phyloP scores from a whole-genome alignment of 2,888 invertebrate genomes.

The Malacosoma neustria region DNA sequence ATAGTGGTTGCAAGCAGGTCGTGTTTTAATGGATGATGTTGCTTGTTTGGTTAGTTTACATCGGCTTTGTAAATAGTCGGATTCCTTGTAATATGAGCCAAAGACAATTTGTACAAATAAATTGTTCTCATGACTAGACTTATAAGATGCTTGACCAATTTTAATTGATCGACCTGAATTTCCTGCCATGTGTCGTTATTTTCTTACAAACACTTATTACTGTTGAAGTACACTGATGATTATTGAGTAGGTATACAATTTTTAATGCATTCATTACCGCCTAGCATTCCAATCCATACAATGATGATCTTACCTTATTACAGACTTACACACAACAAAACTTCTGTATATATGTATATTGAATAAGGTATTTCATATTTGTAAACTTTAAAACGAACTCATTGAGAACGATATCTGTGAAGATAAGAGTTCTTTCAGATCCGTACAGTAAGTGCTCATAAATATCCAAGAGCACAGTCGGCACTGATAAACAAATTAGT shows the following conservation, averaged over 20 bases:
- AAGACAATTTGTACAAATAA: not conserved
- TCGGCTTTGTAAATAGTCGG: slow-evolving; percentile 51
- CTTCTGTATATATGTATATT: not conserved
- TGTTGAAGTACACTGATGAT: too few species aligned
- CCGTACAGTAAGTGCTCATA: slow-evolving; percentile 31
- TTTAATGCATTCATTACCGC: too few species aligned
- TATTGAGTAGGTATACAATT: too few species aligned
- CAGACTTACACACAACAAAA: too few species aligned
- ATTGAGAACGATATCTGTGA: not conserved
- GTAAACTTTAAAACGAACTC: not conserved
- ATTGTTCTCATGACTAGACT: not conserved
- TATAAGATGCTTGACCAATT: too few species aligned
- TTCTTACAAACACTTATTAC: too few species aligned
- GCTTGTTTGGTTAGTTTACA: slow-evolving; percentile 61
- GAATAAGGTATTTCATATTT: too few species aligned
- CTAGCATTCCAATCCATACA: too few species aligned
- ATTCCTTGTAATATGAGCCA: slow-evolving; percentile 31
- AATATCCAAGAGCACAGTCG: slow-evolving; percentile 24
- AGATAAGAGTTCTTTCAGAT: slow-evolving; percentile 7
- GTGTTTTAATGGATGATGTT: slow-evolving; percentile 22
- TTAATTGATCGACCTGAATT: too few species aligned
- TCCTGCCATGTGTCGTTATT: too few species aligned
- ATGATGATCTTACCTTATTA: too few species aligned
- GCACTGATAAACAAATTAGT: slow-evolving; percentile 52
- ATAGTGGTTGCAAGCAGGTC: slow-evolving; percentile 14